Evolutionary conservation across 1,140 invertebrate species (phyloP), one percentile per base, ranked within the genome.

Genomic region (Riptortus pedestris): DNA sequence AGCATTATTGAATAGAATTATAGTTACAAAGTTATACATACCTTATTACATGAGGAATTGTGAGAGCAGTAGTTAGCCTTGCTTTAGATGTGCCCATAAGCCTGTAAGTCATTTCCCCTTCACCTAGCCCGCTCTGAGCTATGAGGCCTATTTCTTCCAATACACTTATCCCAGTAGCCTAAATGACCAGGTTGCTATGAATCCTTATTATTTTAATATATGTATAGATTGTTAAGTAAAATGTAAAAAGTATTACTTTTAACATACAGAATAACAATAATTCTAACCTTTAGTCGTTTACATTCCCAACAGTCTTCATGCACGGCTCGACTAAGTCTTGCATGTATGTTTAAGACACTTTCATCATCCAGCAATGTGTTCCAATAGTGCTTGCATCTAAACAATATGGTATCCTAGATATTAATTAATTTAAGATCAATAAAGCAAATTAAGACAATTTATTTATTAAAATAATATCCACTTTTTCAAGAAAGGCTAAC

Each of bases 381-480:
- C 62, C 63, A 69, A 29, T 69, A 67, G 58, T 67, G 33, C 28
- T 67, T 69, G 26, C 66, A 67, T 52, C 67, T 68, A 48, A 29
- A 60, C 45, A 47, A 58, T 28, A 43, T 7, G 7, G n/a, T n/a
- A 48, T 51, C 14, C 4, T 12, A 18, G 7, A 5, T 11, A 45
- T 43, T 18, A 24, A n/a, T n/a, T n/a, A n/a, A n/a, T n/a, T n/a
- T n/a, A n/a, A n/a, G n/a, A n/a, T n/a, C n/a, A n/a, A n/a, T n/a
- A n/a, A n/a, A n/a, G n/a, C n/a, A n/a, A n/a, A n/a, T n/a, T n/a
- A n/a, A n/a, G n/a, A n/a, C n/a, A n/a, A n/a, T n/a, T n/a, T n/a
- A n/a, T n/a, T n/a, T n/a, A n/a, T n/a, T n/a, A n/a, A n/a, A n/a
- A n/a, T n/a, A n/a, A n/a, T n/a, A n/a, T n/a, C n/a, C n/a, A n/a